Base-by-base conservation (phyloP, 2,888 invertebrate species). In the Petrolisthes manimaculis region DNA sequence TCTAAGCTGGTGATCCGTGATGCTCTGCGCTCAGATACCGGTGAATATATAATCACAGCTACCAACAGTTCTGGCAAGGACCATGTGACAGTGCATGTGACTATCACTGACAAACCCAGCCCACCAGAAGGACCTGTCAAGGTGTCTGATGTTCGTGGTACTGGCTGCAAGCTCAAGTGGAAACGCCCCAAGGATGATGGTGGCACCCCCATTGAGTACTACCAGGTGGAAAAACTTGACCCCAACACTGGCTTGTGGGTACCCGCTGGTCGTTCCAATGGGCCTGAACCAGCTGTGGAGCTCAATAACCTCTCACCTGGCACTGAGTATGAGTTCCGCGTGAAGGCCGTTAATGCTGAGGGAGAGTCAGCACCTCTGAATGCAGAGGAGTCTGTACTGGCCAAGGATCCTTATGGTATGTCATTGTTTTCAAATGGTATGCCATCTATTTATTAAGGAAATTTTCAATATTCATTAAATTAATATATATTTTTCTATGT, bases 181-280 rank as follows among this genome's bases (percentile, higher is more conserved):
- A 98, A 98, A 93, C 95, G 97, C 83, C 98, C 98, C 1, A 95
- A 96, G 92, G 98, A 98, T 93, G 98, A 99, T 93, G 98, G 98
- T 78, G 98, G 98, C 55, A 95, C 96, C 91, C 98, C 98, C 61
- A 97, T 99, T 93, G 97, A 97, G 92, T 97, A 98, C 93, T 99
- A 98, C 94, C 96, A 98, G 93, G 96, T 99, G 81, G 99, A 99
- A 93, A 98, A 97, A 92, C 95, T 97, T 94, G 98, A 98, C 93
- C 96, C 96, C 0, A 96, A 96, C 92, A 97, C 97, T 84, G 97
- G 97, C 6, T 95, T 95, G 92, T 97, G 97, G 97, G 95, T 97
- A 91, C 97, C 97, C 0, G 97, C 97, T 92, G 97, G 96, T 24
- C 95, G 97, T 91, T 95, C 97, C 14, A 95, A 95, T 37, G 90